Conservation (phyloP, 2,797 vertebrate species). For the Falco columbarius region DNA sequence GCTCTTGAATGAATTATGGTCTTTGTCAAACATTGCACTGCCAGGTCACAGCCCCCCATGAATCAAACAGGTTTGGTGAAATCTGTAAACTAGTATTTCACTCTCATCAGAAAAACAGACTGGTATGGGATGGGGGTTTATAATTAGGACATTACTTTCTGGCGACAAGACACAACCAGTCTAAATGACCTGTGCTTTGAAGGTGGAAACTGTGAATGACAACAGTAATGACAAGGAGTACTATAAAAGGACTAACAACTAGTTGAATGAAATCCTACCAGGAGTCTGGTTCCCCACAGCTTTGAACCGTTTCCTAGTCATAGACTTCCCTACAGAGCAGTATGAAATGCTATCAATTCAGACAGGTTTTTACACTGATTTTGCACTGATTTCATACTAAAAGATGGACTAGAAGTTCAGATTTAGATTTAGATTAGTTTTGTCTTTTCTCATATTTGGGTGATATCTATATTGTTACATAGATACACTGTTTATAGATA, state of each 20-base stretch:
- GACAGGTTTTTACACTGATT: background rate
- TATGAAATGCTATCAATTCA: background rate
- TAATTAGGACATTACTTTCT: conserved; percentile 60
- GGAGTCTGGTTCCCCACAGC: background rate
- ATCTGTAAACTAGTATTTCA: conserved; percentile 54
- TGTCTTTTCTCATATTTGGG: background rate
- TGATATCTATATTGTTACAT: background rate
- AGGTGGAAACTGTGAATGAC: conserved; percentile 30
- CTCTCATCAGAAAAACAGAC: background rate
- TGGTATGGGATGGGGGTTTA: conserved; percentile 34
- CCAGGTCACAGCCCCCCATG: conserved; percentile 31
- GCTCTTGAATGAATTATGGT: conserved; percentile 45
- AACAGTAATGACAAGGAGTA: conserved; percentile 33
- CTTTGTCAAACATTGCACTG: conserved; percentile 63
- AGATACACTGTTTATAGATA: background rate
- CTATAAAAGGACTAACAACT: conserved; percentile 6
- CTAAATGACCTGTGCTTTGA: conserved; percentile 60
- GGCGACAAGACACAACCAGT: conserved; percentile 44
- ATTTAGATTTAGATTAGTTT: background rate
- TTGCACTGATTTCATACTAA: background rate
- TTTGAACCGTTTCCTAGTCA: background rate
- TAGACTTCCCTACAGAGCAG: background rate
- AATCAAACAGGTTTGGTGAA: conserved; percentile 59
- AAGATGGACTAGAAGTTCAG: background rate
- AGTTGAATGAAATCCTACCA: conserved; percentile 35